These are phyloP conservation scores for Acrossocheilus fasciatus DNA, from an alignment of 2,797 vertebrate genomes.

Conservation along the genomic window DNA sequence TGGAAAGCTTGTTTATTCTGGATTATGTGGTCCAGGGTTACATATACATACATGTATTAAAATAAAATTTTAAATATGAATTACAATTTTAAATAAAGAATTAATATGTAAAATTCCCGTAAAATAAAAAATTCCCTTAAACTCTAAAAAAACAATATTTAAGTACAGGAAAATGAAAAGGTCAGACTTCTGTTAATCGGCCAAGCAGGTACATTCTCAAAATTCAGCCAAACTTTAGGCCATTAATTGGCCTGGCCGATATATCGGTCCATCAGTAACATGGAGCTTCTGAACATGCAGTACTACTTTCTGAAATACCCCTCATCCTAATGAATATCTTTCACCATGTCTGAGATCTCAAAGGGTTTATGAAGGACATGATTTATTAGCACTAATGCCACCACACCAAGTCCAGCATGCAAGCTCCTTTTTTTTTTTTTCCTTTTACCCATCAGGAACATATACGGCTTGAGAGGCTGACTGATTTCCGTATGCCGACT, in stretches of 20 bases:
- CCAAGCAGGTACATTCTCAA: not conserved
- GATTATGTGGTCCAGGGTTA: too few relatives aligned
- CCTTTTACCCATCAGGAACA: not conserved
- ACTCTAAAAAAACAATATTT: not conserved
- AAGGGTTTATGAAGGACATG: slow-evolving; percentile 70
- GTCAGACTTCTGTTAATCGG: not conserved
- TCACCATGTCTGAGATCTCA: slow-evolving; percentile 66
- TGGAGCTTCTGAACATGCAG: slow-evolving; percentile 63
- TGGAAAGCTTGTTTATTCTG: too few relatives aligned
- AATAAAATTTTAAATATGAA: too few relatives aligned
- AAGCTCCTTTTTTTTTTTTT: not conserved
- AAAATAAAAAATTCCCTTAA: not conserved
- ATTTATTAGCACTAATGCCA: slow-evolving; percentile 63
- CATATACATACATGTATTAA: too few relatives aligned
- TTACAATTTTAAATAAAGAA: too few relatives aligned
- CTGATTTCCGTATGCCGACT: slow-evolving; percentile 26
- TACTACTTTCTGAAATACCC: slow-evolving; percentile 69
- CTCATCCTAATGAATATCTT: slow-evolving; percentile 46
- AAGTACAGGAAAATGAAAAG: not conserved
- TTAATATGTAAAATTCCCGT: too few relatives aligned
- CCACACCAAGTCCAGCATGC: slow-evolving; percentile 26
- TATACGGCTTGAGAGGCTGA: slow-evolving; percentile 3
- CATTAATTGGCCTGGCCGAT: not conserved
- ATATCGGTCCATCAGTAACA: slow-evolving; percentile 9
- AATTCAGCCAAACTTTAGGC: not conserved